Percentiles rank a stretch among this genome's conserved stretches.
Evolutionary conservation across 2,888 invertebrate species (phyloP).

Genomic region (Mellilla xanthometata): DNA sequence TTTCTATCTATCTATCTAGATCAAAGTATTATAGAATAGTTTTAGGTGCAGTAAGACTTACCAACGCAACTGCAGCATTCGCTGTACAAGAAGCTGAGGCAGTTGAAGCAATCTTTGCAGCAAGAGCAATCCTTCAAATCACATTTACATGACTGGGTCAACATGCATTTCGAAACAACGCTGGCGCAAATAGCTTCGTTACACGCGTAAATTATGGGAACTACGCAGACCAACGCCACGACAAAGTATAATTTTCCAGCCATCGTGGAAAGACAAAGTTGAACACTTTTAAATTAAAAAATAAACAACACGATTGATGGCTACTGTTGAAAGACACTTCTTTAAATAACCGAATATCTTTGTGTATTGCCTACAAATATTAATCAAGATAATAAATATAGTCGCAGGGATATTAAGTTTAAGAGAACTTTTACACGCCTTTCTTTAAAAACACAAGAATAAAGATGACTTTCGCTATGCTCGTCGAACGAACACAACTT

Average conservation of each 20-base stretch:
- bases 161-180: slow-evolving; percentile 97
- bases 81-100: slow-evolving; percentile 93
- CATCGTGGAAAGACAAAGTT: slow-evolving; percentile 50
- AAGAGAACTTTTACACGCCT: no score
- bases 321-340: no score
- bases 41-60: slow-evolving; percentile 77
- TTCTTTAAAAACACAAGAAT: no score
- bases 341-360: no score
- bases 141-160: slow-evolving; percentile 98
- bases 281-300: slow-evolving; percentile 45
- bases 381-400: no score
- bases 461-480: no score
- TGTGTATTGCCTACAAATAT: no score
- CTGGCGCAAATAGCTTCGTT: slow-evolving; percentile 98
- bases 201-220: slow-evolving; percentile 83
- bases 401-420: no score
- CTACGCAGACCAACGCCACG: slow-evolving; percentile 56
- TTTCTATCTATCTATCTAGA: no score
- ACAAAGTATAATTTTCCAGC: slow-evolving; percentile 59
- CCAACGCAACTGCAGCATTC: slow-evolving; percentile 99
- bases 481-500: no score
- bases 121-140: slow-evolving; percentile 96
- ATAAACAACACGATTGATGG: slow-evolving; percentile 49
- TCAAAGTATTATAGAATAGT: no score
- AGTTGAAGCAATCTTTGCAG: slow-evolving; percentile 96